A percentile compares a stretch with the other conserved stretches of the same genome.
Conservation (phyloP, 2,888 invertebrate genomes). For the Archips xylosteana region DNA sequence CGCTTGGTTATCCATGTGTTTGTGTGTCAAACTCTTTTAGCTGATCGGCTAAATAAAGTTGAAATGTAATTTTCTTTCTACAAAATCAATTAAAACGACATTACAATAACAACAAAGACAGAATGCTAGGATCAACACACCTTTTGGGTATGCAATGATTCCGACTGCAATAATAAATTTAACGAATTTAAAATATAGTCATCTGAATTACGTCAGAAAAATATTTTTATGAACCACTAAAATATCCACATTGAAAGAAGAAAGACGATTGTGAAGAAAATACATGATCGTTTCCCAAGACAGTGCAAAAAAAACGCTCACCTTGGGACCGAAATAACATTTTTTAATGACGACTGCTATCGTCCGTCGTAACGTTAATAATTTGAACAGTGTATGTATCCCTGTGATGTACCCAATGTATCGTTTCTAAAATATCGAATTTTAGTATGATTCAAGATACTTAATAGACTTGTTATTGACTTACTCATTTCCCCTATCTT, state of each 20-base stretch:
- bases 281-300: not conserved
- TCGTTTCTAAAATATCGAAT: not conserved
- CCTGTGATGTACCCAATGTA: not conserved
- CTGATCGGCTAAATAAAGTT: too few species aligned
- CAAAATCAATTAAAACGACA: too few species aligned
- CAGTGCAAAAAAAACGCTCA: not conserved
- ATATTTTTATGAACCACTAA: not conserved
- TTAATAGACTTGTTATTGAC: slow-evolving; percentile 2
- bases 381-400: not conserved
- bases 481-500: slow-evolving; percentile 38
- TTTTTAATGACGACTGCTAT: slow-evolving; percentile 5
- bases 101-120: too few species aligned
- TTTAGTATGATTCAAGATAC: too few species aligned
- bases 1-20: not conserved
- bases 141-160: not conserved
- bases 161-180: not conserved
- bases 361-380: slow-evolving; percentile 4
- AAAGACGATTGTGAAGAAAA: not conserved
- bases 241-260: not conserved
- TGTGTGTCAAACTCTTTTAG: too few species aligned
- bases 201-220: not conserved
- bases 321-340: slow-evolving; percentile 23
- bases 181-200: not conserved
- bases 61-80: too few species aligned
- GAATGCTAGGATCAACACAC: too few species aligned